A percentile compares a stretch with the other conserved stretches of the same genome.
Evolutionary conservation across 2,113 vertebrate genomes (phyloP).

Genomic region (Leucoraja erinaceus): DNA sequence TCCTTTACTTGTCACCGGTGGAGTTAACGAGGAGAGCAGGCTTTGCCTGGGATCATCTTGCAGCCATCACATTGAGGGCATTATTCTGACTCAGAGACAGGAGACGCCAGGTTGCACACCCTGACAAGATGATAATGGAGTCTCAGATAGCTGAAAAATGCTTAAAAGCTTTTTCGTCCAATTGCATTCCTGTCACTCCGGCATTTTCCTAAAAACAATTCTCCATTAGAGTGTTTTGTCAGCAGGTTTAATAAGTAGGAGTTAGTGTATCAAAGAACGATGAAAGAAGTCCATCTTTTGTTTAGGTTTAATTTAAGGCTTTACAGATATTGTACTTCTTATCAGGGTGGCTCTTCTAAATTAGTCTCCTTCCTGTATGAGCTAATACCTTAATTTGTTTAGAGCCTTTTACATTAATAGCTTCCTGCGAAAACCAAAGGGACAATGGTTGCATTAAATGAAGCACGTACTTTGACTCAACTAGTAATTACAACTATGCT

Average conservation of each 20-base stretch:
- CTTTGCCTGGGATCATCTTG: slow-evolving; percentile 41
- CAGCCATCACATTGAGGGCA: slow-evolving; percentile 46
- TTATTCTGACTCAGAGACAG: slow-evolving; percentile 56
- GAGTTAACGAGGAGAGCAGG: slow-evolving; percentile 37
- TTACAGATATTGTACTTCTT: slow-evolving; percentile 39
- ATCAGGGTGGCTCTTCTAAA: slow-evolving; percentile 28
- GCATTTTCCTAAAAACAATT: slow-evolving; percentile 45
- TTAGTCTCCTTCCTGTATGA: slow-evolving; percentile 38
- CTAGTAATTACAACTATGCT: slow-evolving; percentile 16
- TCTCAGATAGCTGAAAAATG: slow-evolving; percentile 44
- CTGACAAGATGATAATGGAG: slow-evolving; percentile 49
- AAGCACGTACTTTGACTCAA: not conserved
- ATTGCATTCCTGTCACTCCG: slow-evolving; percentile 47
- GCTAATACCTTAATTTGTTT: slow-evolving; percentile 34
- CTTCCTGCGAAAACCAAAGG: not conserved
- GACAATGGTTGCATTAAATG: not conserved
- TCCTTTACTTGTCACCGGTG: slow-evolving; percentile 40
- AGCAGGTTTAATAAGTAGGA: slow-evolving; percentile 41
- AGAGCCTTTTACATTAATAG: slow-evolving; percentile 27
- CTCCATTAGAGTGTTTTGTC: slow-evolving; percentile 41
- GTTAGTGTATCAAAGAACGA: slow-evolving; percentile 38
- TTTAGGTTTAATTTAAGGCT: not conserved
- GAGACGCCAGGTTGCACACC: slow-evolving; percentile 50
- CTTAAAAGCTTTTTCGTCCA: slow-evolving; percentile 44
- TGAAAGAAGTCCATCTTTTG: slow-evolving; percentile 40